Percentiles rank a stretch among this genome's conserved stretches.
phyloP scores from a whole-genome alignment of 1,140 invertebrate species.

The Drosophila suzukii region DNA sequence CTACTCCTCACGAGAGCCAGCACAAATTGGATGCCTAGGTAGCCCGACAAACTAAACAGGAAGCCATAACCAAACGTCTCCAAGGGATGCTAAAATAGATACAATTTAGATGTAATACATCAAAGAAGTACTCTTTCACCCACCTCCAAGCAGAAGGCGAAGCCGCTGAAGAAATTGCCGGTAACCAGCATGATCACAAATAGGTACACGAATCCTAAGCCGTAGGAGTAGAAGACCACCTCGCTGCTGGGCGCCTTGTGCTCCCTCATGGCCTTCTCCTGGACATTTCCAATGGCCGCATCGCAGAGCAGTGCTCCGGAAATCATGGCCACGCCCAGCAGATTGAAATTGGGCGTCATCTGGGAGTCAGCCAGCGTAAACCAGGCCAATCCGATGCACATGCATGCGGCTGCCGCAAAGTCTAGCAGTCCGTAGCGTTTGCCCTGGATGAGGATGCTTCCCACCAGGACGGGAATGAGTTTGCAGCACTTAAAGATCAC shows the following conservation, averaged over 20 bases:
- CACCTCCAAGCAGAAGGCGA: constrained; percentile 92
- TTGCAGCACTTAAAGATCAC: constrained; percentile 99
- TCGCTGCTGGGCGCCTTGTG: constrained; percentile 93
- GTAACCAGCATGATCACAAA: constrained; percentile 90
- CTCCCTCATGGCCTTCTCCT: constrained; percentile 96
- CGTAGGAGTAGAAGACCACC: constrained; percentile 97
- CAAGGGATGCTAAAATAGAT: constrained; percentile 87
- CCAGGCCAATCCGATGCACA: constrained; percentile 96
- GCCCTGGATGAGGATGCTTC: constrained; percentile 95
- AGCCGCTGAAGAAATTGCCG: constrained; percentile 91
- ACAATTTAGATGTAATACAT: background rate
- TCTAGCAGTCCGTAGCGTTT: constrained; percentile 94
- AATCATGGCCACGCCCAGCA: constrained; percentile 94
- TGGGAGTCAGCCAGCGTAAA: constrained; percentile 97
- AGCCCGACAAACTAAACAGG: constrained; percentile 94
- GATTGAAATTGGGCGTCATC: constrained; percentile 94
- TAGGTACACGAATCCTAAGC: constrained; percentile 94
- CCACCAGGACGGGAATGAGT: constrained; percentile 96
- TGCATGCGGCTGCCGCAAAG: constrained; percentile 92
- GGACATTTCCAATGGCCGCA: constrained; percentile 97
- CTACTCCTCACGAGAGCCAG: constrained; percentile 93
- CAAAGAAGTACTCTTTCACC: constrained; percentile 24
- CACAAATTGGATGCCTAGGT: constrained; percentile 96
- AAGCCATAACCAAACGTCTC: constrained; percentile 94
- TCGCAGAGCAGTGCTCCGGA: constrained; percentile 94